Evolutionary conservation across 2,113 vertebrate species (phyloP).

Genomic region (Pseudorhombus dupliciocellatus): DNA sequence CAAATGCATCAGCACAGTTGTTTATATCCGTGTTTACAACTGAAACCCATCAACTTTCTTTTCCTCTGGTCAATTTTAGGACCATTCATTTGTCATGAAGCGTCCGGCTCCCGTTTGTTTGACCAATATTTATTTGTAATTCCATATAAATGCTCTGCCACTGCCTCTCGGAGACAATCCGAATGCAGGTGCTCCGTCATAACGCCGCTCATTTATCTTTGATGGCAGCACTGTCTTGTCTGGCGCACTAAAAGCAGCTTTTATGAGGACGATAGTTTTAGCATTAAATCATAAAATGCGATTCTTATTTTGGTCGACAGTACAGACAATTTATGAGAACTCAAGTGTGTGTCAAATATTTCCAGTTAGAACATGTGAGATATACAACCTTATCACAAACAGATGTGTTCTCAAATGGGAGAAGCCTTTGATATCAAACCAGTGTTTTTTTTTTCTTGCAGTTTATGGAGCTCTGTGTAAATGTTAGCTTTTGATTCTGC

Average conservation of each 20-base stretch:
- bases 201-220: neutral
- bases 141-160: neutral
- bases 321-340: slow-evolving; percentile 40
- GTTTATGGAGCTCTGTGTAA: slow-evolving; percentile 32
- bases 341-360: slow-evolving; percentile 55
- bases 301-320: slow-evolving; percentile 40
- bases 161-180: neutral
- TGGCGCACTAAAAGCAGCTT: slow-evolving; percentile 7
- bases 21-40: too few species aligned
- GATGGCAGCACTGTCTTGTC: neutral
- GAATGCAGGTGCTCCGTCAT: neutral
- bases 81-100: too few species aligned
- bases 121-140: neutral
- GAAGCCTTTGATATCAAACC: slow-evolving; percentile 30
- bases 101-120: neutral
- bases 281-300: slow-evolving; percentile 53
- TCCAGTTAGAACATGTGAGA: slow-evolving; percentile 35
- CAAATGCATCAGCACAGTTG: too few species aligned
- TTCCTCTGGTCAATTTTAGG: too few species aligned
- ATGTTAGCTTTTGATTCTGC: slow-evolving; percentile 14
- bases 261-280: slow-evolving; percentile 34
- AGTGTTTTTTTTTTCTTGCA: neutral
- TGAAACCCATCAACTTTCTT: too few species aligned
- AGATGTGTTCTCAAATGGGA: slow-evolving; percentile 41
- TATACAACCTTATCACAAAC: slow-evolving; percentile 36